phyloP scores from a whole-genome alignment of 2,113 vertebrate genomes.

The Antennarius striatus region DNA sequence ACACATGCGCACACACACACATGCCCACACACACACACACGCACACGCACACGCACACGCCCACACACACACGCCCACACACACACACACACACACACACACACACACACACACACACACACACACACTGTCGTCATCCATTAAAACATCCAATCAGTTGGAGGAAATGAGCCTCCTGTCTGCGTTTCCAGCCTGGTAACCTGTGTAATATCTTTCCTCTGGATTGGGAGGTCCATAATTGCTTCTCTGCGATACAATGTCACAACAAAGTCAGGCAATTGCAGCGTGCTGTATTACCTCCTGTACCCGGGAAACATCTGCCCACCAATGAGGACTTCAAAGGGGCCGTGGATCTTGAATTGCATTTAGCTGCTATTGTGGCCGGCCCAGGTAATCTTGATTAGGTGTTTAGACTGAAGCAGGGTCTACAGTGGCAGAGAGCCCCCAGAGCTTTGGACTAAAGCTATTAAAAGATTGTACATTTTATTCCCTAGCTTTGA shows the following conservation, averaged over 20 bases:
- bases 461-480: constrained; percentile 99
- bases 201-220: constrained; percentile 98
- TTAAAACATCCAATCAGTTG: constrained; percentile 98
- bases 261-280: constrained; percentile 99
- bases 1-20: constrained; percentile 55
- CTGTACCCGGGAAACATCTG: constrained; percentile 92
- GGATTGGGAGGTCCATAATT: constrained; percentile 97
- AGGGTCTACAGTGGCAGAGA: constrained; percentile 91
- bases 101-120: constrained; percentile 68
- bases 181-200: constrained; percentile 97
- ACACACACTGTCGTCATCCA: constrained; percentile 88
- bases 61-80: too few species aligned
- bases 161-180: constrained; percentile 93
- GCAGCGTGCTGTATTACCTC: constrained; percentile 93
- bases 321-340: constrained; percentile 96
- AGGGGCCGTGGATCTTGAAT: constrained; percentile 94
- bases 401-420: constrained; percentile 99
- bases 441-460: constrained; percentile 95
- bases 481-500: constrained; percentile 99
- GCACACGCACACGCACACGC: too few species aligned
- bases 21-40: too few species aligned
- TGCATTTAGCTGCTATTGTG: constrained; percentile 99
- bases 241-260: constrained; percentile 91
- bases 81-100: constrained; percentile 1
- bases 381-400: constrained; percentile 95